A percentile compares a stretch with the other conserved stretches of the same genome.
Evolutionary conservation across 1,140 invertebrate species (phyloP).

Genomic region (Mylabris phalerata): DNA sequence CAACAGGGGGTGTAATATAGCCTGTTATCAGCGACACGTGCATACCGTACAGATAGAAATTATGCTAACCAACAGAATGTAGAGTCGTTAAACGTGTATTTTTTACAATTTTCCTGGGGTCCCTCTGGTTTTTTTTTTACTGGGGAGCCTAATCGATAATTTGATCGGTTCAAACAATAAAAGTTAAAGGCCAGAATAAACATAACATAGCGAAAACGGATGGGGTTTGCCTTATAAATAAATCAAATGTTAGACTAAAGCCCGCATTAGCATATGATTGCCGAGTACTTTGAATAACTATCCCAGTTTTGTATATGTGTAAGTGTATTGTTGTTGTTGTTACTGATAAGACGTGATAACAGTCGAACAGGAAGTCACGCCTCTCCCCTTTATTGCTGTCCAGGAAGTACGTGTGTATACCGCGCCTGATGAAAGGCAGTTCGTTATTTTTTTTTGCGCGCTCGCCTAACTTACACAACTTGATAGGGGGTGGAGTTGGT

Average conservation of each 20-base stretch:
- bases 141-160: no score
- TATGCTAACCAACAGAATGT: neutral
- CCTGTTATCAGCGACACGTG: conserved; percentile 19
- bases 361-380: conserved; percentile 26
- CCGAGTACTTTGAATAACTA: conserved; percentile 15
- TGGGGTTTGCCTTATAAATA: conserved; percentile 25
- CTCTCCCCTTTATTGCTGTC: conserved; percentile 28
- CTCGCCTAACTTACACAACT: neutral
- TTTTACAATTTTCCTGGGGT: neutral
- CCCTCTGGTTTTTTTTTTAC: no score
- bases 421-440: conserved; percentile 30
- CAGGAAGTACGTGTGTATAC: conserved; percentile 29
- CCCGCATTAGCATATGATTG: conserved; percentile 28
- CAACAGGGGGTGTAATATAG: conserved; percentile 8
- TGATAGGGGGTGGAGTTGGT: conserved; percentile 12
- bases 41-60: conserved; percentile 8
- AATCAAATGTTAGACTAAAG: conserved; percentile 15
- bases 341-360: conserved; percentile 29
- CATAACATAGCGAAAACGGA: conserved; percentile 13
- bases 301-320: neutral
- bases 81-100: no score
- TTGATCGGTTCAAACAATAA: conserved; percentile 4
- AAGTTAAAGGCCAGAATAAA: conserved; percentile 8
- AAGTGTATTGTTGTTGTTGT: conserved; percentile 24
- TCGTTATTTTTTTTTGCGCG: conserved; percentile 25